phyloP scores from a whole-genome alignment of 2,797 vertebrate genomes.

The Apodemus agrarius region DNA sequence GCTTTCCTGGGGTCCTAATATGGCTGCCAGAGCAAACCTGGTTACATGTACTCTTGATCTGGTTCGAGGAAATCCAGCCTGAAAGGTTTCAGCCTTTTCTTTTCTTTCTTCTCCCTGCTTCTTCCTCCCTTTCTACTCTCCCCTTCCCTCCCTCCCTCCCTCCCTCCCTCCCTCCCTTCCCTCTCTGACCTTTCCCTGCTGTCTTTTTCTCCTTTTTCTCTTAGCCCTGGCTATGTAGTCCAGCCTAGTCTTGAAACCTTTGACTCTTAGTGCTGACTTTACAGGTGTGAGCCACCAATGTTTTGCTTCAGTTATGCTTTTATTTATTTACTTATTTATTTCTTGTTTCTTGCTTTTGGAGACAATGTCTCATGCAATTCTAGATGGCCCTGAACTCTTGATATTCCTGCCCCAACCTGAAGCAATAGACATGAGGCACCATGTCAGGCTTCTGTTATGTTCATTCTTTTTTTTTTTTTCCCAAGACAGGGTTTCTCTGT shows the following conservation, averaged over 20 bases:
- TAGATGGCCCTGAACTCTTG: neutral
- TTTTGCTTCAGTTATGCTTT: neutral
- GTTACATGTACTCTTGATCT: neutral
- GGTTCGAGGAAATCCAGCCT: slow-evolving; percentile 4
- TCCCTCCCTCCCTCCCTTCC: too few relatives aligned
- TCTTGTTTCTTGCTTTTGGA: neutral
- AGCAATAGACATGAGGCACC: neutral
- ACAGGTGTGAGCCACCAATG: neutral
- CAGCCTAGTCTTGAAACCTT: neutral
- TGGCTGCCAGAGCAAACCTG: slow-evolving; percentile 28
- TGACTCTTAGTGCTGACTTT: neutral
- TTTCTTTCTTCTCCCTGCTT: neutral
- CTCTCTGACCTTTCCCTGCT: neutral
- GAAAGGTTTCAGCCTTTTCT: neutral
- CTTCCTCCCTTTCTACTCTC: too few relatives aligned
- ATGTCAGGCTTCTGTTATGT: neutral
- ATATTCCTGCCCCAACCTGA: neutral
- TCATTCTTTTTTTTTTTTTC: too few relatives aligned
- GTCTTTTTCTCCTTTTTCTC: neutral
- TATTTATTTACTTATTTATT: neutral
- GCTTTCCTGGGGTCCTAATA: neutral
- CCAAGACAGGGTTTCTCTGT: too few relatives aligned
- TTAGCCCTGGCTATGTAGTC: neutral
- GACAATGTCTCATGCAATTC: neutral
- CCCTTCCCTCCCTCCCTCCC: too few relatives aligned